Percentiles rank a stretch among this genome's conserved stretches.
phyloP scores from a whole-genome alignment of 2,113 vertebrate species.

The Zosterops hypoxanthus region DNA sequence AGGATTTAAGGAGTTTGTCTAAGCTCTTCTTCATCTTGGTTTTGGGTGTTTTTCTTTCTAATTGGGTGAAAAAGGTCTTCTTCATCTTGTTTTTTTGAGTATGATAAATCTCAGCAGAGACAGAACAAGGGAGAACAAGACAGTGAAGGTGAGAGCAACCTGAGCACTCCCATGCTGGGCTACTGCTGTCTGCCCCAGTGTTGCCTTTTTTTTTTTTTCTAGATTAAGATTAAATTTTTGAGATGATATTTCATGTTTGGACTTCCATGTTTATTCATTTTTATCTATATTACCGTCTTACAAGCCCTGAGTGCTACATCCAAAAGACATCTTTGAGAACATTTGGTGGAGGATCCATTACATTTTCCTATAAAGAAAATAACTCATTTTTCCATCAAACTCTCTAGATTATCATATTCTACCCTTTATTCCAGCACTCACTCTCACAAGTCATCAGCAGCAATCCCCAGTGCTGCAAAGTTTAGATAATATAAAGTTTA shows the following conservation, averaged over 20 bases:
- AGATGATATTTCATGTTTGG: no score
- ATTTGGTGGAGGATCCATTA: not conserved
- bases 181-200: not conserved
- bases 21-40: no score
- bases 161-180: accelerated
- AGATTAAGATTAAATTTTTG: no score
- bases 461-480: not conserved
- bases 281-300: no score
- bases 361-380: not conserved
- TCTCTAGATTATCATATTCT: not conserved
- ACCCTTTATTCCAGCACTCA: not conserved
- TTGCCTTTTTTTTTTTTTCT: no score
- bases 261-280: no score
- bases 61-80: no score
- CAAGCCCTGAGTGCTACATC: not conserved
- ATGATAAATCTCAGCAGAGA: not conserved
- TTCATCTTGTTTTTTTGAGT: no score
- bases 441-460: not conserved
- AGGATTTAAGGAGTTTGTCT: no score
- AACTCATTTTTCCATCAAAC: not conserved
- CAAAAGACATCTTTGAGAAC: not conserved
- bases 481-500: not conserved
- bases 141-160: not conserved
- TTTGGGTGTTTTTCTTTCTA: no score
- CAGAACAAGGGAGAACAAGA: not conserved